Conservation (phyloP, 1,140 invertebrate species). For the Battus philenor region DNA sequence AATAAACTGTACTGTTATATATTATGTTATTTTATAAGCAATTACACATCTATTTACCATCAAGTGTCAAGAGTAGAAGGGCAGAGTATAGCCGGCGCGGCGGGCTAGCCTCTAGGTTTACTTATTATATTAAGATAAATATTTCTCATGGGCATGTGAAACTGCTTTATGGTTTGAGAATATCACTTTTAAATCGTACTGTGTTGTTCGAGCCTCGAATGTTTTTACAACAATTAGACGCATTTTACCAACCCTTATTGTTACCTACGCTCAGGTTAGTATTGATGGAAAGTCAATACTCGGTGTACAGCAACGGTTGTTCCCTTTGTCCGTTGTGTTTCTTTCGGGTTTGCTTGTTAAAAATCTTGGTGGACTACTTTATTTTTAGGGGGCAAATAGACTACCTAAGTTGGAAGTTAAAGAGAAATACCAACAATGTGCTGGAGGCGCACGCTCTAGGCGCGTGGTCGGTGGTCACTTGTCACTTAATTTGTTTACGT, state of each 20-base stretch:
- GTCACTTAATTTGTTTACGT: constrained; percentile 35
- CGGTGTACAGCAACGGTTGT: constrained; percentile 26
- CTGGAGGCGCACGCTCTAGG: constrained; percentile 22
- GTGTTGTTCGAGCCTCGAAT: constrained; percentile 53
- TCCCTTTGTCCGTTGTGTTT: constrained; percentile 34
- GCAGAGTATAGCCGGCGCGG: constrained; percentile 29
- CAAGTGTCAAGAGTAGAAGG: constrained; percentile 42
- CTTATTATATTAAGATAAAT: constrained; percentile 75
- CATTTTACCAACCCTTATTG: constrained; percentile 62
- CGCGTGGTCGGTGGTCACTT: constrained; percentile 36
- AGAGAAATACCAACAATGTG: constrained; percentile 40
- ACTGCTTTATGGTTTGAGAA: constrained; percentile 72
- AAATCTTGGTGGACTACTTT: constrained; percentile 65
- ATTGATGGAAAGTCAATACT: constrained; percentile 49
- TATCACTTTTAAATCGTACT: constrained; percentile 72
- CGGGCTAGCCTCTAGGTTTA: constrained; percentile 59
- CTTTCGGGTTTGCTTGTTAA: constrained; percentile 68
- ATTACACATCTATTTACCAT: no score
- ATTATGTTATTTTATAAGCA: no score
- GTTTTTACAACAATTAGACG: constrained; percentile 73
- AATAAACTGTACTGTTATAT: no score
- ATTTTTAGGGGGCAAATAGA: constrained; percentile 66
- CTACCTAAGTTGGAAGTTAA: constrained; percentile 51
- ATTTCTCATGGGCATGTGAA: constrained; percentile 71
- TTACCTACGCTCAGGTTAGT: constrained; percentile 37